phyloP scores from a whole-genome alignment of 2,797 vertebrate genomes.

The Notoglanidium macrostoma region DNA sequence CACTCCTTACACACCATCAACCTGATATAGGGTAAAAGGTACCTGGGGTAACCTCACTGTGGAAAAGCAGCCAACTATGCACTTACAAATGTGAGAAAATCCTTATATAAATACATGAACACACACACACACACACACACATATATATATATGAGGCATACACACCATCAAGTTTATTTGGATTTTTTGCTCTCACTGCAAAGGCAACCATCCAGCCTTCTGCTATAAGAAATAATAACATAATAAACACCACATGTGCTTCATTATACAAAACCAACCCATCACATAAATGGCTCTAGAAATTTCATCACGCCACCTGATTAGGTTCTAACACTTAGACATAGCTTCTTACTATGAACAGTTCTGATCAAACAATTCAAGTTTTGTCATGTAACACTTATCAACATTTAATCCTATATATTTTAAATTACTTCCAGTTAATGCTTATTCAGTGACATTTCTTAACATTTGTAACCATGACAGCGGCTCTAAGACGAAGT shows the following conservation, averaged over 20 bases:
- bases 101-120: conserved; percentile 38
- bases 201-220: conserved; percentile 21
- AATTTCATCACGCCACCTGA: neutral
- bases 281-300: conserved; percentile 7
- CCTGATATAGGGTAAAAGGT: conserved; percentile 26
- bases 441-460: neutral
- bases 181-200: conserved; percentile 7
- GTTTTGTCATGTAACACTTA: neutral
- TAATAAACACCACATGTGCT: conserved; percentile 16
- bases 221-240: conserved; percentile 25
- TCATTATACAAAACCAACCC: neutral
- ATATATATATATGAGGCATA: conserved; percentile 33
- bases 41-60: conserved; percentile 54
- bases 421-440: neutral
- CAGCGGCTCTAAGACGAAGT: neutral
- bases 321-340: neutral
- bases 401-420: neutral
- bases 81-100: conserved; percentile 57
- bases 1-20: conserved; percentile 2
- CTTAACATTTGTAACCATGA: neutral
- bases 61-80: conserved; percentile 47
- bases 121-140: neutral
- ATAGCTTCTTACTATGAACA: neutral
- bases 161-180: conserved; percentile 32
- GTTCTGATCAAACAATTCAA: neutral